Evolutionary conservation across 2,797 vertebrate species (phyloP), one percentile per base, ranked within the genome.

Genomic region (Sebastes ruberrimus): DNA sequence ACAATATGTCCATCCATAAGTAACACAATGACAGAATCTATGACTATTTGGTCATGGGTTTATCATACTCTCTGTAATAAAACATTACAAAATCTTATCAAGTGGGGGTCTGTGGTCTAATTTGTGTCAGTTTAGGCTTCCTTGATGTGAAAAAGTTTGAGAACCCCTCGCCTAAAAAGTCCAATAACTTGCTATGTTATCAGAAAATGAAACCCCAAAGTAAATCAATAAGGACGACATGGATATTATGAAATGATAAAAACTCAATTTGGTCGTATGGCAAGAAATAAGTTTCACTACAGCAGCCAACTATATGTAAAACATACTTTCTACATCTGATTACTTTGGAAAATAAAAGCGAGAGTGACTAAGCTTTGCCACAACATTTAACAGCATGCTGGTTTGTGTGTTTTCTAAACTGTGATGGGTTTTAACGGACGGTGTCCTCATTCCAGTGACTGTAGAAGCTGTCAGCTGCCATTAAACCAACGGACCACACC

Each of bases 391-490:
- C 22, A 68, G n/a, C n/a, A 11, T 20, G 6, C 35, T 65, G 56
- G 6, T 60, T 67, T 20, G 52, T 52, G 42, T 64, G 57, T 27
- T 6, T 60, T 25, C 38, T 14, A 22, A 6, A 42, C 49, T 57
- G n/a, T 10, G 33, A 25, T 30, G 62, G 27, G 23, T 56, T n/a
- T n/a, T 14, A 63, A 27, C 18, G 14, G 46, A 28, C 18, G 0
- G 2, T 6, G 68, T 67, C 55, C 53, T 76, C 46, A 55, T 83
- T 83, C 66, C 59, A 33, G 60, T 2, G 75, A 72, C 46, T 18
- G 35, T 33, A 69, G 76, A 73, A 62, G 78, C 75, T 61, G 77
- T 80, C 83, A 79, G 81, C 62, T 55, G 63, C 32, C 56, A 1
- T 77, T 49, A 88, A 83, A 68, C 71, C 53, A 60, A 20, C 60